These are phyloP conservation scores for Philypnodon macrostomus DNA, from an alignment of 2,797 vertebrate species.

Conservation along the genomic window DNA sequence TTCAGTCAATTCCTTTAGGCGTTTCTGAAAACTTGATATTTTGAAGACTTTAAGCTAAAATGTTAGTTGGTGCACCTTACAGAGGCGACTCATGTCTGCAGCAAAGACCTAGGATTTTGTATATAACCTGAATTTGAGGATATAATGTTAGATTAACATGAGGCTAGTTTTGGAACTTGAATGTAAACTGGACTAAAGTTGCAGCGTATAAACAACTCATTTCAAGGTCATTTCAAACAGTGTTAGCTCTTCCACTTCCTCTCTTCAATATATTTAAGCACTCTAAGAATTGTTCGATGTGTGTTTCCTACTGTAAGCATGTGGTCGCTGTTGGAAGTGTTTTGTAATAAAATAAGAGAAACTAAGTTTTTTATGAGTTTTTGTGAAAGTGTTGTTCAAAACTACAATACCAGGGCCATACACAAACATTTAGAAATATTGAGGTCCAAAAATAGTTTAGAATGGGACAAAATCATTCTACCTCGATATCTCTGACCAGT, in stretches of 20 bases:
- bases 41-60: neutral
- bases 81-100: neutral
- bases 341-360: conserved; percentile 64
- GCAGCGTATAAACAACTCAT: neutral
- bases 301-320: conserved; percentile 55
- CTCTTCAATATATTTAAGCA: conserved; percentile 33
- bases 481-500: no score
- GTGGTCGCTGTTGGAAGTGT: conserved; percentile 40
- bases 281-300: conserved; percentile 16
- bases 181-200: neutral
- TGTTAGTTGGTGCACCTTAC: conserved; percentile 4
- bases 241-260: neutral
- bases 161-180: neutral
- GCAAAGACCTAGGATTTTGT: neutral
- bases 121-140: neutral
- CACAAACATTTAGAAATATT: no score
- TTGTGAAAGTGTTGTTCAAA: neutral
- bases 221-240: conserved; percentile 1
- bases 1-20: no score
- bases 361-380: conserved; percentile 7
- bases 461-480: no score
- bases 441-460: no score
- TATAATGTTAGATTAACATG: neutral
- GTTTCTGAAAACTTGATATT: neutral
- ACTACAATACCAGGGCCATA: no score